Conservation (phyloP, 2,113 vertebrate species). For the Petromus typicus region DNA sequence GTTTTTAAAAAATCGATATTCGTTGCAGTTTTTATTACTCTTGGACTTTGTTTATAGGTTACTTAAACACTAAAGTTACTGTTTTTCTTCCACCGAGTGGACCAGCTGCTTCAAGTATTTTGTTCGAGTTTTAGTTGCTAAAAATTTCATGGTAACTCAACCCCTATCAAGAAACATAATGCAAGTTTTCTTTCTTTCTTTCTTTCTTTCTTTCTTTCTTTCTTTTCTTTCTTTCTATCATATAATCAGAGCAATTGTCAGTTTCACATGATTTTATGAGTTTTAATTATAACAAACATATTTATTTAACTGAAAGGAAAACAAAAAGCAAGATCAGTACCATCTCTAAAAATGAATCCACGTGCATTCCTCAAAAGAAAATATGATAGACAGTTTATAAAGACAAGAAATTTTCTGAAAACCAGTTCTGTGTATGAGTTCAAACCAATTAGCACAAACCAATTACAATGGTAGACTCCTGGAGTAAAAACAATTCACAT, state of each 20-base stretch:
- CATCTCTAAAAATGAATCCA: not conserved
- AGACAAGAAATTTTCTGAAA: not conserved
- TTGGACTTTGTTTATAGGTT: not conserved
- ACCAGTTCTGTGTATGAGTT: not conserved
- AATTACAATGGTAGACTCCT: not conserved
- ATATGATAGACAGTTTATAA: not conserved
- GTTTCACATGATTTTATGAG: not conserved
- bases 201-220: too few species aligned
- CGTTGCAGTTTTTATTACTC: not conserved
- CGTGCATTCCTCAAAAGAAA: not conserved
- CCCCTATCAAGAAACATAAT: not conserved
- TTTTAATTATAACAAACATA: conserved; percentile 11
- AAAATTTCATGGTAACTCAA: not conserved
- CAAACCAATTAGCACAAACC: not conserved
- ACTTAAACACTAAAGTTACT: not conserved
- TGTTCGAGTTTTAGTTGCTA: not conserved
- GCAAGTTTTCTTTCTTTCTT: not conserved
- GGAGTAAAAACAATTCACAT: not conserved
- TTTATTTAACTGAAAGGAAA: conserved; percentile 39
- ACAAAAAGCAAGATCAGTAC: not conserved
- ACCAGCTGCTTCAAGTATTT: not conserved
- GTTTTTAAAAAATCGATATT: not conserved
- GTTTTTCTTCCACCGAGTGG: not conserved
- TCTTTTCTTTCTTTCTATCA: not conserved
- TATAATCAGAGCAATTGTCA: not conserved